phyloP scores from a whole-genome alignment of 1,140 invertebrate genomes.

The Metaphire vulgaris region DNA sequence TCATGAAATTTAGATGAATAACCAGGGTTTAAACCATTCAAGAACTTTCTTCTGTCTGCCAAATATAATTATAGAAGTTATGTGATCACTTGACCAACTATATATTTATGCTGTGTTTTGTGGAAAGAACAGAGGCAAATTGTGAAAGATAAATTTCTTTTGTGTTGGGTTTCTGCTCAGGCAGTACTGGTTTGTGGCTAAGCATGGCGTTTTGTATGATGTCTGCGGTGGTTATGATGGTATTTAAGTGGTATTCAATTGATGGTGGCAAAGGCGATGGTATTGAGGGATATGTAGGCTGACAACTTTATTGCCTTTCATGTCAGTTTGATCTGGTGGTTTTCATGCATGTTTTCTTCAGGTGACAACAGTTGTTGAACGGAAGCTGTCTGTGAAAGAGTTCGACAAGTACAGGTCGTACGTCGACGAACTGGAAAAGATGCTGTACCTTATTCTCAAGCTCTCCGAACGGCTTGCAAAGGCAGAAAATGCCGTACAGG shows the following conservation, averaged over 20 bases:
- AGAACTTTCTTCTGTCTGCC: no score
- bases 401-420: conserved; percentile 72
- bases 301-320: neutral
- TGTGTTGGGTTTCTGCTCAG: neutral
- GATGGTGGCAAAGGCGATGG: neutral
- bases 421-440: conserved; percentile 78
- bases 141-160: no score
- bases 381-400: conserved; percentile 53
- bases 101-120: no score
- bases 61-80: no score
- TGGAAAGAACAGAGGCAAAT: no score
- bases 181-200: neutral
- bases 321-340: neutral
- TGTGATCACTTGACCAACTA: no score
- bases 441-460: conserved; percentile 76
- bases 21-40: no score
- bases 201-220: no score
- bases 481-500: conserved; percentile 66
- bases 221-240: no score
- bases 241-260: no score
- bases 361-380: neutral
- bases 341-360: neutral
- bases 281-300: neutral
- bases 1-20: no score
- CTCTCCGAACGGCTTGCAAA: conserved; percentile 72